Percentiles rank a stretch among this genome's conserved stretches.
These are phyloP conservation scores for Telmatherina bonti DNA, from an alignment of 2,797 vertebrate genomes.

Conservation along the genomic window DNA sequence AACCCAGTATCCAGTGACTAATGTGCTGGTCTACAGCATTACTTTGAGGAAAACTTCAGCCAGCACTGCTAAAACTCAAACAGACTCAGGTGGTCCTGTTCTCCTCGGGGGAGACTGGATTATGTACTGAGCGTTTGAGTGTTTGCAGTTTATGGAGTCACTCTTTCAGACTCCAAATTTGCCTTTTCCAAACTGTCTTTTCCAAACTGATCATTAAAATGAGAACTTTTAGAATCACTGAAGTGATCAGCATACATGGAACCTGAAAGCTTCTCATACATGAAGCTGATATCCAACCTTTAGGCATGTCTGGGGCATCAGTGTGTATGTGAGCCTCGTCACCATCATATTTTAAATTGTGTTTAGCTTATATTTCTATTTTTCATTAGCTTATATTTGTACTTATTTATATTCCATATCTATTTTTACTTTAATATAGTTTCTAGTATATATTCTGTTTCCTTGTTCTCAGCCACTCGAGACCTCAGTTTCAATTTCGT, in stretches of 20 bases:
- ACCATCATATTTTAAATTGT: too few relatives aligned
- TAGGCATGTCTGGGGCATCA: background rate
- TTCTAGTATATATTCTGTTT: too few relatives aligned
- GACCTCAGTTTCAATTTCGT: too few relatives aligned
- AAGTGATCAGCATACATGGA: background rate
- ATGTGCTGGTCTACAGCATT: slow-evolving; percentile 53
- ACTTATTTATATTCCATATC: too few relatives aligned
- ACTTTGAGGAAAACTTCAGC: slow-evolving; percentile 59
- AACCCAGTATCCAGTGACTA: slow-evolving; percentile 52
- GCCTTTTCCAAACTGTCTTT: background rate
- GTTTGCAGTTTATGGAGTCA: slow-evolving; percentile 4
- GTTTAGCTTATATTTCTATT: too few relatives aligned
- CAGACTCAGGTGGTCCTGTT: slow-evolving; percentile 44
- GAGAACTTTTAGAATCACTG: background rate
- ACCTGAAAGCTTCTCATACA: background rate
- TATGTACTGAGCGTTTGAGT: background rate
- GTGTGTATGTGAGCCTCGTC: background rate
- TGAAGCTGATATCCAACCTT: background rate
- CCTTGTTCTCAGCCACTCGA: too few relatives aligned
- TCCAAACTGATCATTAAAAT: background rate
- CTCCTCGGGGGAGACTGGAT: slow-evolving; percentile 6
- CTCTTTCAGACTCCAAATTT: slow-evolving; percentile 2
- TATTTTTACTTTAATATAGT: too few relatives aligned
- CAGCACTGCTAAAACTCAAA: slow-evolving; percentile 40
- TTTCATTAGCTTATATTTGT: too few relatives aligned